Evolutionary conservation across 2,888 invertebrate species (phyloP).

Genomic region (Limnephilus auricula): DNA sequence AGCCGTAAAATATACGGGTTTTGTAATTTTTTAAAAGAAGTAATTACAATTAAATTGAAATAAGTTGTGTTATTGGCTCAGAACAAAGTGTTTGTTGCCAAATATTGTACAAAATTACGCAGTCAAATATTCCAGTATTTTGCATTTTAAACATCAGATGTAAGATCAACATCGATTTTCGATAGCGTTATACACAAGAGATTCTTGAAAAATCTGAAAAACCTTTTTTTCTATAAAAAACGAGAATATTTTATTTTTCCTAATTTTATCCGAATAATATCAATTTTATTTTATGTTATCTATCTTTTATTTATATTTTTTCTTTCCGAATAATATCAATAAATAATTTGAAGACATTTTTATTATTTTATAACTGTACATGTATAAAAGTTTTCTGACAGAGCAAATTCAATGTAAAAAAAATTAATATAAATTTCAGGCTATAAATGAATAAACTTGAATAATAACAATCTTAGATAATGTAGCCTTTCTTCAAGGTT

Average conservation of each 20-base stretch:
- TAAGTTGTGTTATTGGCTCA: no score
- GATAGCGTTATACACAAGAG: neutral
- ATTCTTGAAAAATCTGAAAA: no score
- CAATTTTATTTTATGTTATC: no score
- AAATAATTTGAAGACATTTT: neutral
- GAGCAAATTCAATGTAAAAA: neutral
- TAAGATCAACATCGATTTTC: neutral
- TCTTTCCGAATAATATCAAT: neutral
- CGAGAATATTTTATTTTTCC: no score
- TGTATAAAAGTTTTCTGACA: neutral
- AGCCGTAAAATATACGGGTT: no score
- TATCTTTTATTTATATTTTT: no score
- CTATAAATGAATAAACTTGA: neutral
- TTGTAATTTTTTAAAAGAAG: no score
- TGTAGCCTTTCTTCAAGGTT: neutral
- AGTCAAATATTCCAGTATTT: neutral
- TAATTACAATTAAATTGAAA: no score
- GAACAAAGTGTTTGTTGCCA: no score
- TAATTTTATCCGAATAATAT: no score
- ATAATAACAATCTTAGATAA: neutral
- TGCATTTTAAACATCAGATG: neutral
- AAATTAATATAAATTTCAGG: neutral
- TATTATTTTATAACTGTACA: neutral
- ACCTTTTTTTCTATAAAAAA: neutral
- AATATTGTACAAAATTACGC: no score